Conservation (phyloP, 2,888 invertebrate species). For the Acanthacorydalis orientalis region DNA sequence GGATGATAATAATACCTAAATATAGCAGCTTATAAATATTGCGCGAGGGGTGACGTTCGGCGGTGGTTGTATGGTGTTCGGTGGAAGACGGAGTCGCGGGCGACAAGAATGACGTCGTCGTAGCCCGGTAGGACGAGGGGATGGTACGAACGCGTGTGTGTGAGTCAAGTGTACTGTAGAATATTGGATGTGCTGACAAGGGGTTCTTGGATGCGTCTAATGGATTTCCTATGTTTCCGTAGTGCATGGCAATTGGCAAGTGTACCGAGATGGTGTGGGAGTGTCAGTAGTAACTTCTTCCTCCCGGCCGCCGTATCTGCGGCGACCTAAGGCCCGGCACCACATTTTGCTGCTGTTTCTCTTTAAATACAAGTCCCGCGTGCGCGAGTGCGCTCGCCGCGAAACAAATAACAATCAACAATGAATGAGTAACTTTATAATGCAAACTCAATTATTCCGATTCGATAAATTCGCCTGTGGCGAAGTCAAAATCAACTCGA, state of each 20-base stretch:
- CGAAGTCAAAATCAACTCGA: slow-evolving; percentile 4
- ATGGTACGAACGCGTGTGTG: not conserved
- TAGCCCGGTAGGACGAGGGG: not conserved
- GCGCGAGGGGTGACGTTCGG: no score
- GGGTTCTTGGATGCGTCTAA: slow-evolving; percentile 23
- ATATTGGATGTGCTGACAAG: slow-evolving; percentile 1
- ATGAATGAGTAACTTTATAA: slow-evolving; percentile 22
- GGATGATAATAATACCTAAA: no score
- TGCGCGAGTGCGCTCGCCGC: no score
- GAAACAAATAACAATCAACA: slow-evolving; percentile 17
- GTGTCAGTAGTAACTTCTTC: not conserved
- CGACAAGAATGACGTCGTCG: not conserved
- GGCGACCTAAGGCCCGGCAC: not conserved
- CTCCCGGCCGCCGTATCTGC: not conserved
- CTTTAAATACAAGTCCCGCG: no score
- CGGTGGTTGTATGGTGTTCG: no score
- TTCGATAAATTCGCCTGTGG: slow-evolving; percentile 12
- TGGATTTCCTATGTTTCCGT: slow-evolving; percentile 26
- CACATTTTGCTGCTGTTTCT: not conserved
- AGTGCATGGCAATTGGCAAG: slow-evolving; percentile 12
- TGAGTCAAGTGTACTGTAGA: not conserved
- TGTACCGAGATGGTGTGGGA: no score
- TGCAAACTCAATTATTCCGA: slow-evolving; percentile 20
- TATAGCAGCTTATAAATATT: no score
- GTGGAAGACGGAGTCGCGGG: no score